Evolutionary conservation across 2,888 invertebrate species (phyloP).

Genomic region (Elmis aenea): DNA sequence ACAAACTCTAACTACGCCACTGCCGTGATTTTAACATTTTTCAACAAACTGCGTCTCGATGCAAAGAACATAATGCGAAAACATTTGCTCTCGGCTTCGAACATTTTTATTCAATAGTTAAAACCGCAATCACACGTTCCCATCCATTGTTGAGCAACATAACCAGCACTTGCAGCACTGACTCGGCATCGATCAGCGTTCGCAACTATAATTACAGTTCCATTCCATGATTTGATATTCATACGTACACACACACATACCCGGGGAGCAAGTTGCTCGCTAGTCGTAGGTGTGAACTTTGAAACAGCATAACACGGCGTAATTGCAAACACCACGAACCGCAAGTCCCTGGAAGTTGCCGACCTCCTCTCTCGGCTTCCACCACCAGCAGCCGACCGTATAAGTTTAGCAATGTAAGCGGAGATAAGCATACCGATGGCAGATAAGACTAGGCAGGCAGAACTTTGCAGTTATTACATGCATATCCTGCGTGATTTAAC

Average conservation of each 20-base stretch:
- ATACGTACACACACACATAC: background rate
- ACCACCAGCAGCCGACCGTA: conserved; percentile 15
- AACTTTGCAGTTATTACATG: conserved; percentile 20
- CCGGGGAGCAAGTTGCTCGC: background rate
- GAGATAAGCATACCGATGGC: conserved; percentile 20
- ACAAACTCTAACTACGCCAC: too few species aligned
- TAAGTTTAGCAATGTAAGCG: conserved; percentile 15
- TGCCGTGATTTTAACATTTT: too few species aligned
- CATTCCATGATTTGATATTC: background rate
- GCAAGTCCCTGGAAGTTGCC: conserved; percentile 14
- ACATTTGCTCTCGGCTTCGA: too few species aligned
- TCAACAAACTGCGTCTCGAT: too few species aligned
- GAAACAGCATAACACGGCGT: conserved; percentile 17
- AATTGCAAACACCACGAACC: conserved; percentile 18
- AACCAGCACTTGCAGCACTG: too few species aligned
- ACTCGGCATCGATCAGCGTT: background rate
- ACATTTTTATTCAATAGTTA: too few species aligned
- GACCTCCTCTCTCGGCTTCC: conserved; percentile 15
- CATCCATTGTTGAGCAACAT: too few species aligned
- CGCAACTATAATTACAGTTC: background rate
- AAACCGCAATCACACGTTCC: too few species aligned
- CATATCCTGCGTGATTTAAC: conserved; percentile 15
- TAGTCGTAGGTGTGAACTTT: conserved; percentile 18
- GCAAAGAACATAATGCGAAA: too few species aligned
- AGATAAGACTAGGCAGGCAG: conserved; percentile 18